Evolutionary conservation across 2,113 vertebrate genomes (phyloP), one percentile per base, ranked within the genome.

Genomic region (Etheostoma spectabile): DNA sequence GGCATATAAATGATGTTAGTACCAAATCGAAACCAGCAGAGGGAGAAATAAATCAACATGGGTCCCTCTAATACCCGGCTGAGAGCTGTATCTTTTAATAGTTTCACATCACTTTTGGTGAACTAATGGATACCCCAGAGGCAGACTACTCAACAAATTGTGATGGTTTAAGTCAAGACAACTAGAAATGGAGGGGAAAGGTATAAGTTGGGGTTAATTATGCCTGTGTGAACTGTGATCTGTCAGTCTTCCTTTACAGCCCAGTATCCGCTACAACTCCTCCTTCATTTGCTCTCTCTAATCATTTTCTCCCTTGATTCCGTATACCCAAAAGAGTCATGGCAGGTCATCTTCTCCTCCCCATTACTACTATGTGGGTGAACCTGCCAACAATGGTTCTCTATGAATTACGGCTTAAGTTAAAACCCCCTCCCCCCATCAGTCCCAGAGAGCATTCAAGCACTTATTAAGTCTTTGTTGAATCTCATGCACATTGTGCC

Each of bases 321-420:
- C 56, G 60, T 53, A 53, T 38, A 77, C 52, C 18, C 15, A 0
- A 19, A 52, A 79, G 38, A 88, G 81, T 82, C 82, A 53, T 1
- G 30, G 48, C 46, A 76, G 86, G 87, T 91, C 89, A 89, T 56
- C 48, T 46, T 79, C 79, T 79, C 79, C 66, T 85, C 84, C 80
- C 64, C 21, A 45, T 74, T 53, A 83, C 13, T 19, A 46, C 13
- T n/a, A 46, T 18, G 27, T 53, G 52, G 74, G 62, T 22, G 35
- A 89, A 78, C 77, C 71, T 83, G 79, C 51, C 14, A 72, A 90
- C 84, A 92, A 89, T 81, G 71, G 30, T 15, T 67, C 22, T 57
- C 65, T 82, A 55, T 70, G 65, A 70, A 68, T 89, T 71, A 77
- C 75, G 79, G 82, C 42, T 89, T 82, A 30, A 30, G 30, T 30